These are phyloP conservation scores for Cosmia trapezina DNA, from an alignment of 2,888 invertebrate genomes.

Conservation along the genomic window DNA sequence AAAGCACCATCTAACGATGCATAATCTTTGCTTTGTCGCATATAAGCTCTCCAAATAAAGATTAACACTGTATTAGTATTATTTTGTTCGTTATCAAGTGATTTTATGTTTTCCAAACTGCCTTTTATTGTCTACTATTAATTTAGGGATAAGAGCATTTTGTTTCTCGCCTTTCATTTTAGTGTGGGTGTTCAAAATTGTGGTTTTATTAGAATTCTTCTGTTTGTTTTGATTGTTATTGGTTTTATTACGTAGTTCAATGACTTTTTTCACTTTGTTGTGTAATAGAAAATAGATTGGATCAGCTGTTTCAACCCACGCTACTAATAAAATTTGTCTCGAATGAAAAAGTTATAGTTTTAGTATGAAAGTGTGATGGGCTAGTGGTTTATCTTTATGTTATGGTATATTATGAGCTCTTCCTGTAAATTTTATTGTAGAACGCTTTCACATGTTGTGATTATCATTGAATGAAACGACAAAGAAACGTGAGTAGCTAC, in stretches of 20 bases:
- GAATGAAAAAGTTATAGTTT: constrained; percentile 25
- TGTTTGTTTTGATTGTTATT: constrained; percentile 58
- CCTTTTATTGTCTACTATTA: constrained; percentile 44
- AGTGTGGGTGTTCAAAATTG: constrained; percentile 43
- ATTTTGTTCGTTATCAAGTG: constrained; percentile 27
- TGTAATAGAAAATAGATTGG: constrained; percentile 24
- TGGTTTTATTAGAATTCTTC: constrained; percentile 46
- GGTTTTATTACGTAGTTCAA: constrained; percentile 51
- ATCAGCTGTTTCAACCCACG: constrained; percentile 33
- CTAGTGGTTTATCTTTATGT: background rate
- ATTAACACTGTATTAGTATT: constrained; percentile 38
- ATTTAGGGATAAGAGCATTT: constrained; percentile 43
- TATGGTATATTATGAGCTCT: constrained; percentile 4
- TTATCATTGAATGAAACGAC: background rate
- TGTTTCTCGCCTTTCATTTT: constrained; percentile 37
- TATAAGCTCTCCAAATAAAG: constrained; percentile 37
- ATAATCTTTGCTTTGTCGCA: constrained; percentile 20
- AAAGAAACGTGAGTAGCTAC: background rate
- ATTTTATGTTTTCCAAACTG: constrained; percentile 34
- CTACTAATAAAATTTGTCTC: constrained; percentile 38
- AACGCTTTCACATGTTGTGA: background rate
- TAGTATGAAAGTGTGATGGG: constrained; percentile 4
- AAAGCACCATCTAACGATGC: constrained; percentile 21
- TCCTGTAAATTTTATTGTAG: constrained; percentile 1
- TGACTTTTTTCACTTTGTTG: constrained; percentile 32